Base-by-base conservation (phyloP, 2,797 vertebrate species). In the Ibycter americanus region DNA sequence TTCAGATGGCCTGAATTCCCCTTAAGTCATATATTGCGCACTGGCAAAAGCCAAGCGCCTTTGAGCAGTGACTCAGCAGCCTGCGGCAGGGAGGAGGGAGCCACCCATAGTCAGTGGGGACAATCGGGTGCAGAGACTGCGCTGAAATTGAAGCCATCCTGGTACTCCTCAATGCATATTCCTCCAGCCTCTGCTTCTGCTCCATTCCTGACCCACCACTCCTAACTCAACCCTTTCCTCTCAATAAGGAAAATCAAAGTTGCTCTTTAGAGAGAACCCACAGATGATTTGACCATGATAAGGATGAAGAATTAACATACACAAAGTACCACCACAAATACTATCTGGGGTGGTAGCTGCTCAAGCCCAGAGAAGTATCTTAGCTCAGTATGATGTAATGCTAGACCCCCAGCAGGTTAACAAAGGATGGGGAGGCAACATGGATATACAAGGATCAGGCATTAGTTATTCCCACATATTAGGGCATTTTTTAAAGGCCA, bases 71-170 rank as follows among this genome's bases (percentile, higher is more conserved):
- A 86, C 83, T 95, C 85, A 88, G 96, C 85, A 93, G 79, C 61
- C 36, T 55, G 17, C 0, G 0, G 55, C 13, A 22, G 49, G 42
- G 29, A 77, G 47, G 26, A 59, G 38, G 21, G 20, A 85, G 76
- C 54, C 71, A 61, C 59, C 71, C 8, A 7, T 8, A 25, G 38
- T 15, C 67, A 21, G 1, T 3, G 11, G 66, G 59, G 56, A 59
- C 77, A 59, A 51, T 0, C 0, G 0, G 25, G 34, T 4, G 31
- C 51, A 88, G 42, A 38, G 15, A 8, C 26, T 27, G 38, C 1
- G 0, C 25, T 14, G 47, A 46, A 44, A 54, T 27, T 22, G 31
- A 65, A 80, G 51, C 42, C 63, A 58, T 9, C 15, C 38, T 19
- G 15, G 27, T 15, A 15, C 26, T 67, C 13, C 29, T 38, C 56